These are phyloP conservation scores for Nothoprocta perdicaria DNA, from an alignment of 2,113 vertebrate genomes.

Conservation along the genomic window DNA sequence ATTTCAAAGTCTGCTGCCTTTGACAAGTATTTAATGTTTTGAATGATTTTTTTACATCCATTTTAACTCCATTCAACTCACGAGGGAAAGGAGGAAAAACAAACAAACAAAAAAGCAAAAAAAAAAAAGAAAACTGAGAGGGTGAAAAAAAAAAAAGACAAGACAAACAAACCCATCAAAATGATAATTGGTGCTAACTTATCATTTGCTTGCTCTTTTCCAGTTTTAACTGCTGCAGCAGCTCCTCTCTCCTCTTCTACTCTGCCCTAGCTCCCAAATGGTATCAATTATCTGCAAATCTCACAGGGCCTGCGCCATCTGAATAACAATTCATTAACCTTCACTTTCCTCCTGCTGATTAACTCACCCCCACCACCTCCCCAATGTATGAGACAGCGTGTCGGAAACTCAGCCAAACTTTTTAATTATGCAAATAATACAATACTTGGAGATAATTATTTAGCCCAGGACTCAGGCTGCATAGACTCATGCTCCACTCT, in stretches of 20 bases:
- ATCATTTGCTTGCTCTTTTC: conserved; percentile 68
- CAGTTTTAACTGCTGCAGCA: conserved; percentile 36
- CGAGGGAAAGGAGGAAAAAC: not conserved
- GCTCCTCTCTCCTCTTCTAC: conserved; percentile 59
- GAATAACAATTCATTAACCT: conserved; percentile 80
- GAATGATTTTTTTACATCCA: not conserved
- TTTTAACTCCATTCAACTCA: conserved; percentile 5
- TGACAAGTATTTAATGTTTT: not conserved
- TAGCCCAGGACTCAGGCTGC: conserved; percentile 54
- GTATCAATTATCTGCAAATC: conserved; percentile 78
- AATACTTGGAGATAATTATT: conserved; percentile 66
- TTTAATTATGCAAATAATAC: conserved; percentile 77
- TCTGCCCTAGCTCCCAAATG: conserved; percentile 71
- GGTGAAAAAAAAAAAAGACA: not conserved
- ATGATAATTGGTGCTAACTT: conserved; percentile 76
- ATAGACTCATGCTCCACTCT: conserved; percentile 26
- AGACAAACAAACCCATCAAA: conserved; percentile 65
- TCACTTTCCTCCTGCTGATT: conserved; percentile 76
- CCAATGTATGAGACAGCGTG: conserved; percentile 37
- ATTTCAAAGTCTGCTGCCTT: not conserved
- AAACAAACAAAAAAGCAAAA: not conserved
- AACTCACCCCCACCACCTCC: conserved; percentile 52
- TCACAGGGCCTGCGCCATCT: conserved; percentile 71
- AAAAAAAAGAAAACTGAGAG: too few relatives aligned
- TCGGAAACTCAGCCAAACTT: conserved; percentile 64